phyloP scores from a whole-genome alignment of 2,797 vertebrate genomes.

The Allenopithecus nigroviridis region DNA sequence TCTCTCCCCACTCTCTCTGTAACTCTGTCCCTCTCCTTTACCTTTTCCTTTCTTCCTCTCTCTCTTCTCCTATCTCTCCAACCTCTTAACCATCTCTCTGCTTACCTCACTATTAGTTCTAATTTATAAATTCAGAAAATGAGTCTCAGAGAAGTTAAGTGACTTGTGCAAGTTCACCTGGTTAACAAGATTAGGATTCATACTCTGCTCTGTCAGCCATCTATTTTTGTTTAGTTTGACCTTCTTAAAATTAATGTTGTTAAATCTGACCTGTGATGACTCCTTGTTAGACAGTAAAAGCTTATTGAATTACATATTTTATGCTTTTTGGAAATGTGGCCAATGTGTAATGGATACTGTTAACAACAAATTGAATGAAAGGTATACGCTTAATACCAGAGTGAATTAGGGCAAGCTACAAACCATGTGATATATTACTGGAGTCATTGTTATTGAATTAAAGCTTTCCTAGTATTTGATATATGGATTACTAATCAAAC shows the following conservation, averaged over 20 bases:
- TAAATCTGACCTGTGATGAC: neutral
- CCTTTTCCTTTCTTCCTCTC: neutral
- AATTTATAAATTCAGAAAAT: neutral
- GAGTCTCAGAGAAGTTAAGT: neutral
- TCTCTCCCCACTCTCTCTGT: neutral
- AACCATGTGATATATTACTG: neutral
- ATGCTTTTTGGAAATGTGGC: neutral
- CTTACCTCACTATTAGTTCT: neutral
- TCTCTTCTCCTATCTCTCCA: neutral
- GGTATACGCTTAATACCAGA: neutral
- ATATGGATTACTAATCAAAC: neutral
- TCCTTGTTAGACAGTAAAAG: neutral
- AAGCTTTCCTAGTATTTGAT: neutral
- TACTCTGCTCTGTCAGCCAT: neutral
- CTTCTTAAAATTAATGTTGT: neutral
- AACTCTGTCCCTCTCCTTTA: neutral
- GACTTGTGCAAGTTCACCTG: neutral
- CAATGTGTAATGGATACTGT: neutral
- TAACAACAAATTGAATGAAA: constrained; percentile 16
- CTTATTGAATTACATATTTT: neutral
- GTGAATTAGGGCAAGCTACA: neutral
- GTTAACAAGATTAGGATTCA: neutral
- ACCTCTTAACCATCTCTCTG: neutral
- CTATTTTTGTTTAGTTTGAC: neutral
- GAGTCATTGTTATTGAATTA: neutral